phyloP scores from a whole-genome alignment of 2,113 vertebrate species.

The Sterrhoptilus dennistouni region DNA sequence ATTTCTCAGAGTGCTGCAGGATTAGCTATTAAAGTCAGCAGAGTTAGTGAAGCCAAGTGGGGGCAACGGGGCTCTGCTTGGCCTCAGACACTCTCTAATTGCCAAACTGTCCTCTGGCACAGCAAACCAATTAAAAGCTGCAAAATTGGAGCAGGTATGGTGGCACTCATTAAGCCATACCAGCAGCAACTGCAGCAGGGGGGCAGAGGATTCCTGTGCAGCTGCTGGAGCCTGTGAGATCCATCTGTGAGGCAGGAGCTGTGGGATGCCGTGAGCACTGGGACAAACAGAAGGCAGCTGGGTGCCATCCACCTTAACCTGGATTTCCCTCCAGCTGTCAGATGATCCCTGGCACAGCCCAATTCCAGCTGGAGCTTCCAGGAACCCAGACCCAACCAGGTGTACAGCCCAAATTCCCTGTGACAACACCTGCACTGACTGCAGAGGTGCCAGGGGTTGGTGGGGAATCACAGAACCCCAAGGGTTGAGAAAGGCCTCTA shows the following conservation, averaged over 20 bases:
- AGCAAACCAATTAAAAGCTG: constrained; percentile 38
- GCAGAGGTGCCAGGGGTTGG: neutral
- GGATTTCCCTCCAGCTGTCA: neutral
- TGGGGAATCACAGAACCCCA: neutral
- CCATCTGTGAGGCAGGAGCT: neutral
- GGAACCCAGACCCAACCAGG: neutral
- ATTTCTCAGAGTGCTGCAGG: neutral
- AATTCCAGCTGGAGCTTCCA: neutral
- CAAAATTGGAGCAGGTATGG: neutral
- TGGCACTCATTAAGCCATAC: neutral
- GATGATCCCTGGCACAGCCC: fast-evolving
- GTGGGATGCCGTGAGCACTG: fast-evolving
- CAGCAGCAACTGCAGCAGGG: neutral
- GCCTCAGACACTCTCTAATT: constrained; percentile 23
- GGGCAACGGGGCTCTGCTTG: neutral
- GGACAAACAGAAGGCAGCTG: neutral
- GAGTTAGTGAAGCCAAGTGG: neutral
- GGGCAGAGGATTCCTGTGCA: neutral
- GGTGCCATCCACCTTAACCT: no score
- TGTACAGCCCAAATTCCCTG: fast-evolving
- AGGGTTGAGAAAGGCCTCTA: neutral
- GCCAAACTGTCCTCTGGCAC: neutral
- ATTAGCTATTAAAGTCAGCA: neutral
- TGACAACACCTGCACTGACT: neutral
- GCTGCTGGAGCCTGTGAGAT: neutral